Evolutionary conservation across 2,797 vertebrate genomes (phyloP), one percentile per base, ranked within the genome.

Genomic region (Diglossa cyanea): DNA sequence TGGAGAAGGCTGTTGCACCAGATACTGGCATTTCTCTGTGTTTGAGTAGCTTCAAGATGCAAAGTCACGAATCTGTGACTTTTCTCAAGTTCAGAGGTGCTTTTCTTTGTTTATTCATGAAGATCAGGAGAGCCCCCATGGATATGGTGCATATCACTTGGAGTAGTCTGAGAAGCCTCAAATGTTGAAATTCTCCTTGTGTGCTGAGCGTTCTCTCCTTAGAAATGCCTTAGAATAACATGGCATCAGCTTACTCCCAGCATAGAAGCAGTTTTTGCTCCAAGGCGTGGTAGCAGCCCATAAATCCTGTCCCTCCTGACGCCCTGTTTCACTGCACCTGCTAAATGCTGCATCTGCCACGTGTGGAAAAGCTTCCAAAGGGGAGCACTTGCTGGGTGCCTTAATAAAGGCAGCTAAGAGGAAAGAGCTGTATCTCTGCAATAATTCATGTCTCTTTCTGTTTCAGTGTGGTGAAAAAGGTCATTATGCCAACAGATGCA

Each of bases 401-500:
- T 62, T 76, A 45, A 48, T 30, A 68, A 88, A 80, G 33, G 37
- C 74, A 44, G 50, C 65, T 28, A 17, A 25, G 55, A 68, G 62
- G 31, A 33, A 81, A 40, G 39, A 66, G 10, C 35, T 79, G 19
- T 16, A 45, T 28, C 28, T 28, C 17, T 53, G 18, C 66, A 82
- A 23, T 86, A 88, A 93, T 54, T 90, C 35, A 63, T 73, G 25
- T 81, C 66, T 92, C 37, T 55, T 58, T 82, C 44, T 95, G 87
- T 94, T 88, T 86, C 63, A 99, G 99, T 99, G 99, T 96, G 99
- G 99, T 57, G 99, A 99, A 97, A 99, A 99, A 97, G 99, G 99
- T 95, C 99, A 99, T 97, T 99, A 99, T 62, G 99, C 99, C 98
- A 99, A 99, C 98, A 99, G 99, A 98, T 99, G 99, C 97, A 99